Conservation (phyloP, 2,113 vertebrate genomes). For the Apistogramma diplotaenia region DNA sequence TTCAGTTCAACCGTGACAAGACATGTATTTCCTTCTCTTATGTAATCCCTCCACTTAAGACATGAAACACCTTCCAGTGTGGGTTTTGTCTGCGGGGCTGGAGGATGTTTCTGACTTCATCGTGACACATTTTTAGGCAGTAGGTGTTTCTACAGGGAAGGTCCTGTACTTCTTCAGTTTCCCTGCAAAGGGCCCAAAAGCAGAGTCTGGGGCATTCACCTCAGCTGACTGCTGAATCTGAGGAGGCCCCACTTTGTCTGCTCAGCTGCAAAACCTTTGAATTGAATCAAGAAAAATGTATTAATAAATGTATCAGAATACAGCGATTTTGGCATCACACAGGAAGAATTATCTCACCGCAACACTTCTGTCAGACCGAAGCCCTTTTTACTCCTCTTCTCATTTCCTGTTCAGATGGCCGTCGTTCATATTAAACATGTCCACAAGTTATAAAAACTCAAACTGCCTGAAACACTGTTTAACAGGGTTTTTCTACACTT, state of each 20-base stretch:
- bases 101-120: background rate
- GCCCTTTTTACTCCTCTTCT: no score
- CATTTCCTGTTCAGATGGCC: background rate
- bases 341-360: background rate
- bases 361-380: accelerated
- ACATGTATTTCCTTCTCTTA: background rate
- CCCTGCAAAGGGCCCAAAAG: background rate
- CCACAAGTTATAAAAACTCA: background rate
- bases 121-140: background rate
- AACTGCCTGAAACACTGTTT: background rate
- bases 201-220: background rate
- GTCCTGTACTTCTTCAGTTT: background rate
- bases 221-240: background rate
- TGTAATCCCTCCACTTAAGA: background rate
- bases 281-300: background rate
- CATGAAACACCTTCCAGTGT: background rate
- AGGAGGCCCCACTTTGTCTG: background rate
- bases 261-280: background rate
- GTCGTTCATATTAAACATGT: background rate
- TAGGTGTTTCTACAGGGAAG: background rate
- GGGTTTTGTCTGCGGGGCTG: background rate
- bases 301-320: background rate
- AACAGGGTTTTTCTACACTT: background rate
- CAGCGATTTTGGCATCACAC: background rate
- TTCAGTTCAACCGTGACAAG: background rate